Conservation (phyloP, 2,888 invertebrate genomes). For the Agapetus fuscipes region DNA sequence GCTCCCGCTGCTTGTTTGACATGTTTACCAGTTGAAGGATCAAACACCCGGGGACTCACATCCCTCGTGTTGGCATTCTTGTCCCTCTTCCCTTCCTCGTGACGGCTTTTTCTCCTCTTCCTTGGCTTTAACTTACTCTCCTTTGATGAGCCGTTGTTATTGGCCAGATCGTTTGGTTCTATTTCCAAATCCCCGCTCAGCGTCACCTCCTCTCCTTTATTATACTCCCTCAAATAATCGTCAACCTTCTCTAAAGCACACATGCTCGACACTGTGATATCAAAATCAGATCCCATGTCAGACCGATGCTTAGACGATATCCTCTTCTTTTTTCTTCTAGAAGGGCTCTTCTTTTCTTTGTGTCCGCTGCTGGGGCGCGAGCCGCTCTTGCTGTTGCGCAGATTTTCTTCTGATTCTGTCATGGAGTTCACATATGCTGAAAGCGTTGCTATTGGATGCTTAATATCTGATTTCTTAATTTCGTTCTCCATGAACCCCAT, state of each 20-base stretch:
- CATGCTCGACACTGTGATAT: constrained; percentile 42
- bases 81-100: constrained; percentile 35
- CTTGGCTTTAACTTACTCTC: constrained; percentile 37
- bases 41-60: constrained; percentile 42
- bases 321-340: constrained; percentile 40
- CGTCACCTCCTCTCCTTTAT: constrained; percentile 42
- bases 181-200: constrained; percentile 44
- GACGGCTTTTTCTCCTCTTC: constrained; percentile 36
- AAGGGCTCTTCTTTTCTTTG: constrained; percentile 41
- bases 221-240: constrained; percentile 43
- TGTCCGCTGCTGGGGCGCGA: constrained; percentile 42
- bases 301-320: constrained; percentile 37
- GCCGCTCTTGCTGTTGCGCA: constrained; percentile 31
- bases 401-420: constrained; percentile 40
- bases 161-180: constrained; percentile 39
- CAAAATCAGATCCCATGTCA: constrained; percentile 39
- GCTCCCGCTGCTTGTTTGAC: constrained; percentile 26
- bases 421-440: constrained; percentile 45
- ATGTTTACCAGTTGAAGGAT: constrained; percentile 30
- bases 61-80: constrained; percentile 33
- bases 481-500: constrained; percentile 44
- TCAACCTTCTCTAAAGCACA: constrained; percentile 45
- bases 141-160: constrained; percentile 36
- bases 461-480: constrained; percentile 40
- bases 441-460: constrained; percentile 33